Percentiles rank a stretch among this genome's conserved stretches.
These are phyloP conservation scores for Brachypodius melanocephalos DNA, from an alignment of 2,113 vertebrate species.

Conservation along the genomic window DNA sequence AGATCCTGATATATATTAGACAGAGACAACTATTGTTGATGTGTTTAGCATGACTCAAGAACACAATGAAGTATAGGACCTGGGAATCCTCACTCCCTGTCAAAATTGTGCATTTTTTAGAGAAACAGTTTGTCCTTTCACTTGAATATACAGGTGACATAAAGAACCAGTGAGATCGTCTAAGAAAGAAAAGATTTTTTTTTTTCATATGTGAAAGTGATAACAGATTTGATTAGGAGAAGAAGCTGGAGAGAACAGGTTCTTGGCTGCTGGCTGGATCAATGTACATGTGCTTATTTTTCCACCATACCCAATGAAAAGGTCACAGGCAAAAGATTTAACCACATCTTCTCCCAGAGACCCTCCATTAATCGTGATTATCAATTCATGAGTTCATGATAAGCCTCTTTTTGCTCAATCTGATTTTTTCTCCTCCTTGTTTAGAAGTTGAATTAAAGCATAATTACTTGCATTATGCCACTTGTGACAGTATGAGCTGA, in stretches of 20 bases:
- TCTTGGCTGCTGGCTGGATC: neutral
- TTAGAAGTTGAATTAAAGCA: conserved; percentile 69
- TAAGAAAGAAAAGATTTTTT: neutral
- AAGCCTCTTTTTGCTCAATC: conserved; percentile 43
- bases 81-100: neutral
- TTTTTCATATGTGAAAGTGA: neutral
- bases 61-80: neutral
- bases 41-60: neutral
- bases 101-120: neutral
- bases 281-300: neutral
- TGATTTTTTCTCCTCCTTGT: conserved; percentile 59
- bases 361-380: conserved; percentile 54
- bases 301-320: neutral
- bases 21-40: neutral
- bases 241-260: neutral
- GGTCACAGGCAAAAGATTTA: conserved; percentile 52
- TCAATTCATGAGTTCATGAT: conserved; percentile 58
- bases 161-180: neutral
- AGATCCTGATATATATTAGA: neutral
- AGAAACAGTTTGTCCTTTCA: neutral
- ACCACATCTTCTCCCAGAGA: conserved; percentile 27
- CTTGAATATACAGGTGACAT: neutral
- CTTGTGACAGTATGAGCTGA: conserved; percentile 67
- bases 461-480: conserved; percentile 66
- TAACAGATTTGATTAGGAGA: neutral